These are phyloP conservation scores for Phania funesta DNA, from an alignment of 2,888 invertebrate species.

Conservation along the genomic window DNA sequence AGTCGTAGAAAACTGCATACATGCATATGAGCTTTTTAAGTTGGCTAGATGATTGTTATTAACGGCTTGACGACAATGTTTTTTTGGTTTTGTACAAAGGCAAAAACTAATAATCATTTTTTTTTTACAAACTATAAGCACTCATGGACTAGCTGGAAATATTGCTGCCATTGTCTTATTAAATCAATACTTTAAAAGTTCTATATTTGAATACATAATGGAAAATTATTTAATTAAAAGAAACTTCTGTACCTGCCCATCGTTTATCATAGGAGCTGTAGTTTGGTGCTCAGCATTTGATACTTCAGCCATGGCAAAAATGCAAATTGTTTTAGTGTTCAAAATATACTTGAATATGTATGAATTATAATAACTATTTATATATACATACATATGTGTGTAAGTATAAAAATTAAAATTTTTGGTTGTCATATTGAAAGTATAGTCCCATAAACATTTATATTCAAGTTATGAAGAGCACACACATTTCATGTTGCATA, in stretches of 20 bases:
- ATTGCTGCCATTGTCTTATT: neutral
- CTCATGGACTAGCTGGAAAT: neutral
- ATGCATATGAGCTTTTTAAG: no score
- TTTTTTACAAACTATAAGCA: no score
- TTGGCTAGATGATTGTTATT: no score
- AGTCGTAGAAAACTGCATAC: no score
- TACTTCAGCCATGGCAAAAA: neutral
- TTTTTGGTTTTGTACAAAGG: no score
- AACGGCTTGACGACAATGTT: no score
- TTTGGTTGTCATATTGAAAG: neutral
- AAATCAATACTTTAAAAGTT: constrained; percentile 27
- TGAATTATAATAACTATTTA: neutral
- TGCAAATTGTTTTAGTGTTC: neutral
- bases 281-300: neutral
- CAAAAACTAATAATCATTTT: no score
- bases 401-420: no score
- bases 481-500: no score
- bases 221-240: neutral
- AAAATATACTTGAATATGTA: neutral
- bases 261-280: neutral
- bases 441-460: no score
- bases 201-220: neutral
- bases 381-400: no score
- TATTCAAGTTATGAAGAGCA: no score
- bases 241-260: neutral